Conservation (phyloP, 2,797 vertebrate genomes). For the Erethizon dorsatum region DNA sequence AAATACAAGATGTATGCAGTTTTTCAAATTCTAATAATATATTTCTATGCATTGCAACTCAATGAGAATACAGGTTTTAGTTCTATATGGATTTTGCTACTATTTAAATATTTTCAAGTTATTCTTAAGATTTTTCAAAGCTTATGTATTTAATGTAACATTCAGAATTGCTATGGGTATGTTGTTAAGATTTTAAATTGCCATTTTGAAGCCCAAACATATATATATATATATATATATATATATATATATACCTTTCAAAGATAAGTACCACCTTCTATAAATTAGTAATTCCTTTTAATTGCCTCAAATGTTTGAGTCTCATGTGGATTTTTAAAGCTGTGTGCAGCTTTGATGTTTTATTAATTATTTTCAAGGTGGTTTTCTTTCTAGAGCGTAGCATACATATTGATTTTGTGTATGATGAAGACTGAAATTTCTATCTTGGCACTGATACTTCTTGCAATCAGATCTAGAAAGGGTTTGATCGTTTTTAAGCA, state of each 20-base stretch:
- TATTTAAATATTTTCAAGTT: slow-evolving; percentile 88
- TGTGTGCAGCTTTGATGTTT: slow-evolving; percentile 89
- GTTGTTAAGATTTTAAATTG: slow-evolving; percentile 89
- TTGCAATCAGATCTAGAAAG: slow-evolving; percentile 79
- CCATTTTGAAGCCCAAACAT: slow-evolving; percentile 86
- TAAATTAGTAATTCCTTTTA: slow-evolving; percentile 90
- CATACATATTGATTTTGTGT: slow-evolving; percentile 86
- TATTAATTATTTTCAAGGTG: slow-evolving; percentile 90
- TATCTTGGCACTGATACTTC: slow-evolving; percentile 80
- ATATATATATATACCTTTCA: slow-evolving; percentile 83
- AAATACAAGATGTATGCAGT: slow-evolving; percentile 57
- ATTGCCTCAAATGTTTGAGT: slow-evolving; percentile 87
- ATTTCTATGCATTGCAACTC: slow-evolving; percentile 64
- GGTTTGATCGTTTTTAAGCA: slow-evolving; percentile 83
- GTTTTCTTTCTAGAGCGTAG: slow-evolving; percentile 85
- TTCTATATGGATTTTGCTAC: slow-evolving; percentile 81
- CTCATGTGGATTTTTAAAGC: slow-evolving; percentile 88
- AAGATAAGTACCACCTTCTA: slow-evolving; percentile 86
- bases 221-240: slow-evolving; percentile 50
- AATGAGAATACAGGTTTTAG: slow-evolving; percentile 71
- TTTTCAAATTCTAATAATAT: slow-evolving; percentile 73
- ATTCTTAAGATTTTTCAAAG: slow-evolving; percentile 86
- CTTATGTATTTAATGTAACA: slow-evolving; percentile 88
- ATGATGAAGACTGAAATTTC: slow-evolving; percentile 81
- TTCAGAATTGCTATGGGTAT: slow-evolving; percentile 85